Percentiles rank a stretch among this genome's conserved stretches.
Evolutionary conservation across 2,797 vertebrate genomes (phyloP).

Genomic region (Botia kubotai): DNA sequence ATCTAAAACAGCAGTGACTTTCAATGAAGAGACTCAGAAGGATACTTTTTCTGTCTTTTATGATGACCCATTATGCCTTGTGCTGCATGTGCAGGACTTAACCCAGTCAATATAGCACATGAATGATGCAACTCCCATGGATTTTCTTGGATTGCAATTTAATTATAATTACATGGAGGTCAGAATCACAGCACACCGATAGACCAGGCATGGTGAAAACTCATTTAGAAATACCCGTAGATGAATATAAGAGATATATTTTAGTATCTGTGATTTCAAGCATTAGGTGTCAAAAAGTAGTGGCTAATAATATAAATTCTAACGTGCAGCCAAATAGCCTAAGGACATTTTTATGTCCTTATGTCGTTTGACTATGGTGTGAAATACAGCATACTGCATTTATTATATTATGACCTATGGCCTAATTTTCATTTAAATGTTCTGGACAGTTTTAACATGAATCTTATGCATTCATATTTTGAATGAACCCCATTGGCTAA

Average conservation of each 20-base stretch:
- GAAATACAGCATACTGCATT: neutral
- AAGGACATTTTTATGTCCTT: no score
- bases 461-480: no score
- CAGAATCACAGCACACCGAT: neutral
- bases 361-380: no score
- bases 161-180: conserved; percentile 8
- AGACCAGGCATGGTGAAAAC: neutral
- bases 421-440: no score
- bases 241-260: neutral
- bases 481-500: no score
- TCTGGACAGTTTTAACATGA: no score
- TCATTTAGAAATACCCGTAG: neutral
- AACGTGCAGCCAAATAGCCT: no score
- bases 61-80: neutral
- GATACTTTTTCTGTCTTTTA: neutral
- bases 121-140: conserved; percentile 49
- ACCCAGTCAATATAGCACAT: conserved; percentile 53
- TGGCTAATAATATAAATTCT: no score
- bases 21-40: no score
- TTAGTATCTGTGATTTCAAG: neutral
- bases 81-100: conserved; percentile 26
- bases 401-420: neutral
- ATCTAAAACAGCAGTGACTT: no score
- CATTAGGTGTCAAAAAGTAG: neutral
- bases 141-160: conserved; percentile 47